These are phyloP conservation scores for Chymomyza amoena DNA, from an alignment of 2,888 invertebrate genomes.

Conservation along the genomic window DNA sequence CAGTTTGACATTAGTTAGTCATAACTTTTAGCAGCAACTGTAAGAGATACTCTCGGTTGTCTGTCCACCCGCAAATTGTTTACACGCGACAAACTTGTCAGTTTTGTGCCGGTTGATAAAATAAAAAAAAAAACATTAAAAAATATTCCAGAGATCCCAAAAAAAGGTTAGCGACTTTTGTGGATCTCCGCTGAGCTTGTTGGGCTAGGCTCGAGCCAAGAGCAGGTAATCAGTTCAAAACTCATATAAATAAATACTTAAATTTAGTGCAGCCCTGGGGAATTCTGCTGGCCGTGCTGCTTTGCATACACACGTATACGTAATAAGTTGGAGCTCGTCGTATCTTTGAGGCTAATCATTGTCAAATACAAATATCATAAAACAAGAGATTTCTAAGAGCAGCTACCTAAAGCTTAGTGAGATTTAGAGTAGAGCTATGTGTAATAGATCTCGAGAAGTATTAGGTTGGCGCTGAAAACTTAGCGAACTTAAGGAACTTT, in stretches of 20 bases:
- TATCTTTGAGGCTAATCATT: slow-evolving; percentile 64
- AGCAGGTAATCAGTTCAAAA: slow-evolving; percentile 44
- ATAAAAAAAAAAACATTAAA: too few species aligned
- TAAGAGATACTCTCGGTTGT: slow-evolving; percentile 31
- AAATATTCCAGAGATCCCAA: slow-evolving; percentile 32
- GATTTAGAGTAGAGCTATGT: slow-evolving; percentile 30
- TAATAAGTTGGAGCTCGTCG: slow-evolving; percentile 38
- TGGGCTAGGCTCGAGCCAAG: slow-evolving; percentile 52
- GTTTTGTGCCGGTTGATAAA: slow-evolving; percentile 27
- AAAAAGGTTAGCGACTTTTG: slow-evolving; percentile 67
- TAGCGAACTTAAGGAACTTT: slow-evolving; percentile 6
- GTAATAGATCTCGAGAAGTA: slow-evolving; percentile 52
- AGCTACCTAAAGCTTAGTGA: slow-evolving; percentile 65
- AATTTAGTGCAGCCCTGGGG: slow-evolving; percentile 4
- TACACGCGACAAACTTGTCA: slow-evolving; percentile 72
- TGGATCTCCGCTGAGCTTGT: slow-evolving; percentile 27
- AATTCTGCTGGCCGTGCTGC: slow-evolving; percentile 23
- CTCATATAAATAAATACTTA: slow-evolving; percentile 1
- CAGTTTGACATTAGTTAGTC: neutral
- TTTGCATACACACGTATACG: slow-evolving; percentile 55
- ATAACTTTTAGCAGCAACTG: slow-evolving; percentile 34
- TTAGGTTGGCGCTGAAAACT: slow-evolving; percentile 39
- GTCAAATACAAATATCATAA: slow-evolving; percentile 70
- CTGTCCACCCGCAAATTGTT: slow-evolving; percentile 58
- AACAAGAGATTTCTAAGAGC: slow-evolving; percentile 48